Conservation (phyloP, 2,113 vertebrate genomes). For the Melanerpes aurifrons region DNA sequence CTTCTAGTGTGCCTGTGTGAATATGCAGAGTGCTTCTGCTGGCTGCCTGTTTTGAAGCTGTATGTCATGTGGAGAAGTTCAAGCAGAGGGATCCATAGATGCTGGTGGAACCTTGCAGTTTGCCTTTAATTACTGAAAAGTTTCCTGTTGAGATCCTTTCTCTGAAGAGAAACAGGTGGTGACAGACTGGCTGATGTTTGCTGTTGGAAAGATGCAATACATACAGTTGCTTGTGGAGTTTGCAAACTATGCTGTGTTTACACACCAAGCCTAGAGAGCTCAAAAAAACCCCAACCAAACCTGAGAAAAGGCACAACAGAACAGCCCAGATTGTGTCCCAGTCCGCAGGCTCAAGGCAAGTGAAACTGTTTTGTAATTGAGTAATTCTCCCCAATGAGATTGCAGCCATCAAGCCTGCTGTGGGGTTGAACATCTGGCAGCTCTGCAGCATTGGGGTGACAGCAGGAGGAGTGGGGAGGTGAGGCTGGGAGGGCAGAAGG, state of each 20-base stretch:
- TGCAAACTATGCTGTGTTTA: background rate
- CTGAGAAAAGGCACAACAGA: background rate
- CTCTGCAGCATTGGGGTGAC: background rate
- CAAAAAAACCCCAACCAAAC: background rate
- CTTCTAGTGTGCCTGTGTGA: background rate
- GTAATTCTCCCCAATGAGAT: background rate
- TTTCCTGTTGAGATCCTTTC: background rate
- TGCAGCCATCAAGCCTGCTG: background rate
- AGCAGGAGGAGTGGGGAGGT: too few species aligned
- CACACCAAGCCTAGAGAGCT: background rate
- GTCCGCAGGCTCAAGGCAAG: background rate
- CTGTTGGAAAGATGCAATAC: background rate
- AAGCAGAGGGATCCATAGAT: background rate
- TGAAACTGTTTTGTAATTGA: background rate
- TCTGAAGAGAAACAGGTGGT: background rate
- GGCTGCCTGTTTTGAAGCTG: background rate
- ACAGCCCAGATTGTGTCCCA: background rate
- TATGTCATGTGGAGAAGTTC: background rate
- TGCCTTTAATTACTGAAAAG: background rate
- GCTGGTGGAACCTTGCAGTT: background rate
- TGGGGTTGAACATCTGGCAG: background rate
- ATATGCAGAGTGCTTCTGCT: background rate
- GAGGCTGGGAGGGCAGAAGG: background rate
- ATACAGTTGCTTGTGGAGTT: background rate
- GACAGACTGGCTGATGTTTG: background rate